Evolutionary conservation across 2,888 invertebrate genomes (phyloP).

Genomic region (Chironomus riparius): DNA sequence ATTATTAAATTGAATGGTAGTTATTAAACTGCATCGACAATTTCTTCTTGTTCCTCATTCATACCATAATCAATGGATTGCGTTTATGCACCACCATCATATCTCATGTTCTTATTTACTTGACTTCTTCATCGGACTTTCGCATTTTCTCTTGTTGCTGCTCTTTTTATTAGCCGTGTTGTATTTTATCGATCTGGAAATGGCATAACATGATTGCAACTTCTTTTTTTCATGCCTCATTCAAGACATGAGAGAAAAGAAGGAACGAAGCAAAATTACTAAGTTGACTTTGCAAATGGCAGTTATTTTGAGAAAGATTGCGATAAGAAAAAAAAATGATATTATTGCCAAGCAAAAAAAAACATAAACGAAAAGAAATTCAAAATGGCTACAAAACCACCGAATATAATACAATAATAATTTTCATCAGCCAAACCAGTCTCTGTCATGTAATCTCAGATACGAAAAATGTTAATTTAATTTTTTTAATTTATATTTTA

Average conservation of each 20-base stretch:
- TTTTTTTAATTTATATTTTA: neutral
- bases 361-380: neutral
- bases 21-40: slow-evolving; percentile 2
- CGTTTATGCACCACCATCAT: neutral
- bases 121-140: too few species aligned
- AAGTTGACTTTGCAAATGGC: slow-evolving; percentile 4
- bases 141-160: too few species aligned
- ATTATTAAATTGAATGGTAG: slow-evolving; percentile 8
- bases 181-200: neutral
- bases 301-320: neutral
- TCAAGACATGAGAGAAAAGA: neutral
- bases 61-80: too few species aligned
- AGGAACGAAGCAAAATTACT: neutral
- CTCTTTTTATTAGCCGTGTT: neutral
- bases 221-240: neutral
- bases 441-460: too few species aligned
- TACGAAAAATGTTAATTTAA: neutral
- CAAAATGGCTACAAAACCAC: neutral
- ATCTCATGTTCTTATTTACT: neutral
- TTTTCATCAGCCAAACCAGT: too few species aligned
- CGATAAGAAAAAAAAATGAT: neutral
- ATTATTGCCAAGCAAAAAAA: neutral
- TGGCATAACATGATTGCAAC: neutral
- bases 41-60: neutral
- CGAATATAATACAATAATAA: too few species aligned